phyloP scores from a whole-genome alignment of 2,113 vertebrate species.

The Alligator sinensis region DNA sequence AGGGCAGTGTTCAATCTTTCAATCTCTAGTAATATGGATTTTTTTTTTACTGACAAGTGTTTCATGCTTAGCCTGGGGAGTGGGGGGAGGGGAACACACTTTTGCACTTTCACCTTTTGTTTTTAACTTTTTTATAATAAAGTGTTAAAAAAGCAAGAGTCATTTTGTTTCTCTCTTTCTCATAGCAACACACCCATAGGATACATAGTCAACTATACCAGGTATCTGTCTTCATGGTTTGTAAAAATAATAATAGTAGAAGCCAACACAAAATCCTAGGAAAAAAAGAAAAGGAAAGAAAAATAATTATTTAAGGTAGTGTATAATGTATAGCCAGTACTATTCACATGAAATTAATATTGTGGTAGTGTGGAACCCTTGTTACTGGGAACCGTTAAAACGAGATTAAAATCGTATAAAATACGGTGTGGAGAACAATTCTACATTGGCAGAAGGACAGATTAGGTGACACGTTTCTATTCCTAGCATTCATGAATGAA shows the following conservation, averaged over 20 bases:
- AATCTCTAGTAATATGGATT: no score
- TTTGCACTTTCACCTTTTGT: no score
- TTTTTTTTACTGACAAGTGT: no score
- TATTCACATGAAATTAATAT: background rate
- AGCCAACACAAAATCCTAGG: no score
- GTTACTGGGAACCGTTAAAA: constrained; percentile 14
- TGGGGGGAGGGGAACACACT: no score
- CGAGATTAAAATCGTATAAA: background rate
- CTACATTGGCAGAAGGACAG: background rate
- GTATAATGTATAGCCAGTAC: background rate
- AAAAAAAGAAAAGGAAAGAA: background rate
- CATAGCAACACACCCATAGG: no score
- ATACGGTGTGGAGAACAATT: background rate
- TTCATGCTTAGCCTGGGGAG: no score
- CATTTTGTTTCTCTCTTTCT: no score
- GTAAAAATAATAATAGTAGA: background rate
- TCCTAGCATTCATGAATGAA: background rate
- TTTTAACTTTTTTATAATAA: no score
- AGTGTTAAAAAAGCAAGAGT: no score
- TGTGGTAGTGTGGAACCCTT: background rate
- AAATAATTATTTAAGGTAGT: background rate
- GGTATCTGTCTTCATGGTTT: background rate
- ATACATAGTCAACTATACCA: background rate
- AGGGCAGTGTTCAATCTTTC: no score
- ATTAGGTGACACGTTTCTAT: background rate